Percentiles rank a stretch among this genome's conserved stretches.
These are phyloP conservation scores for Sebastolobus altivelis DNA, from an alignment of 2,797 vertebrate species.

Conservation along the genomic window DNA sequence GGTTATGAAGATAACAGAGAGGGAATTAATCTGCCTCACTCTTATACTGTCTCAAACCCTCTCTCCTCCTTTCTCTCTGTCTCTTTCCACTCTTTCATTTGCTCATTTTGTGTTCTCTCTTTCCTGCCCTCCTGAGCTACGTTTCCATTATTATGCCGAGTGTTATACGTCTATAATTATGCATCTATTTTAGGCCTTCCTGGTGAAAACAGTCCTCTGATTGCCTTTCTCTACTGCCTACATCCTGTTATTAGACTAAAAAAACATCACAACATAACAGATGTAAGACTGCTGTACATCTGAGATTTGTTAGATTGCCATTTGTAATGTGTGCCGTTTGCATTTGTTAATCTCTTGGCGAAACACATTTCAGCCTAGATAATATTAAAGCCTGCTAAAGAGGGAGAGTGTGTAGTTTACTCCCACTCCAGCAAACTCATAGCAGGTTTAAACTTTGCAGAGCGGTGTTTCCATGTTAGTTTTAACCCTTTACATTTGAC, in stretches of 20 bases:
- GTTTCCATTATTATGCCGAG: slow-evolving; percentile 57
- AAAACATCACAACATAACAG: slow-evolving; percentile 22
- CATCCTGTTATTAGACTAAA: slow-evolving; percentile 56
- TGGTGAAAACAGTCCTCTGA: slow-evolving; percentile 60
- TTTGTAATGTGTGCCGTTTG: background rate
- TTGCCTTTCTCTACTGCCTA: slow-evolving; percentile 40
- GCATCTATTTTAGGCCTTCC: slow-evolving; percentile 69
- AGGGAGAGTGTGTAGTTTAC: background rate
- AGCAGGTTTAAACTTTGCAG: background rate
- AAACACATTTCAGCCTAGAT: background rate
- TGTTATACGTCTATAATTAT: slow-evolving; percentile 68
- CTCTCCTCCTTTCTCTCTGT: slow-evolving; percentile 6
- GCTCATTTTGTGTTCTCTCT: slow-evolving; percentile 26
- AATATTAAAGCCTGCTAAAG: background rate
- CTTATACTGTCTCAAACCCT: slow-evolving; percentile 30
- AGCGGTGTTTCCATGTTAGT: background rate
- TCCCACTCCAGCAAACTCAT: background rate
- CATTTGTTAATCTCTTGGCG: background rate
- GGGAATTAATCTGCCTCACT: slow-evolving; percentile 31
- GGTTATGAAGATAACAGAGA: slow-evolving; percentile 29
- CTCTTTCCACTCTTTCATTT: slow-evolving; percentile 35
- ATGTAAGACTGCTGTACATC: background rate
- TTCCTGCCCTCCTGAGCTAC: slow-evolving; percentile 27
- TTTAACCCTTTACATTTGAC: background rate
- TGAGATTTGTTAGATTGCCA: background rate